Conservation (phyloP, 2,797 vertebrate genomes). For the Platalea minor region DNA sequence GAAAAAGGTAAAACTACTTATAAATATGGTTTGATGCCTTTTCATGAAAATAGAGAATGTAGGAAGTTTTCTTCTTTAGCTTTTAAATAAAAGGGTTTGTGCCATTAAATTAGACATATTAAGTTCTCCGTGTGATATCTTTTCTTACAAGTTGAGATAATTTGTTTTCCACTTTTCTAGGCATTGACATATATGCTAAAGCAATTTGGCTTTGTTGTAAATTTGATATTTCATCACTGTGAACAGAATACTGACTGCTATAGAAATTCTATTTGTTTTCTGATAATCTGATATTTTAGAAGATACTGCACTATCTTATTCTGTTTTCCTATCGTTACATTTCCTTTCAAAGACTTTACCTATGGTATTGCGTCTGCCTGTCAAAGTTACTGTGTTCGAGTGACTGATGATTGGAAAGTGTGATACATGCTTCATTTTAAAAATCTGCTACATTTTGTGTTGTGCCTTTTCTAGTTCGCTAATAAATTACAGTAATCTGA, state of each 20-base stretch:
- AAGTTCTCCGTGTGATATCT: background rate
- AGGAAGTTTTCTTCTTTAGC: background rate
- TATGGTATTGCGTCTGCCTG: background rate
- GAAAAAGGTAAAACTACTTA: background rate
- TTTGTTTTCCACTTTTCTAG: background rate
- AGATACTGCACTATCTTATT: background rate
- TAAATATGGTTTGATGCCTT: background rate
- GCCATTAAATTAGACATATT: background rate
- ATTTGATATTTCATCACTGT: background rate
- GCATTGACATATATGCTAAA: background rate
- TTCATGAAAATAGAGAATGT: background rate
- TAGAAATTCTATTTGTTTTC: background rate
- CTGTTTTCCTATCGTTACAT: background rate
- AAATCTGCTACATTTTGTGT: background rate
- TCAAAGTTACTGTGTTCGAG: background rate
- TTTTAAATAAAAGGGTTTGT: background rate
- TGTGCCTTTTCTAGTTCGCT: background rate
- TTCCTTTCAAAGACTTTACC: background rate
- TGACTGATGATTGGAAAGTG: background rate
- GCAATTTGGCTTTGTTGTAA: background rate
- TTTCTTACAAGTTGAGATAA: background rate
- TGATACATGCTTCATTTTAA: background rate
- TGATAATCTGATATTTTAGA: background rate
- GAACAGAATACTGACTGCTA: background rate
- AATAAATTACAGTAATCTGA: background rate